Evolutionary conservation across 2,797 vertebrate species (phyloP), one percentile per base, ranked within the genome.

Genomic region (Poecilia velifera): DNA sequence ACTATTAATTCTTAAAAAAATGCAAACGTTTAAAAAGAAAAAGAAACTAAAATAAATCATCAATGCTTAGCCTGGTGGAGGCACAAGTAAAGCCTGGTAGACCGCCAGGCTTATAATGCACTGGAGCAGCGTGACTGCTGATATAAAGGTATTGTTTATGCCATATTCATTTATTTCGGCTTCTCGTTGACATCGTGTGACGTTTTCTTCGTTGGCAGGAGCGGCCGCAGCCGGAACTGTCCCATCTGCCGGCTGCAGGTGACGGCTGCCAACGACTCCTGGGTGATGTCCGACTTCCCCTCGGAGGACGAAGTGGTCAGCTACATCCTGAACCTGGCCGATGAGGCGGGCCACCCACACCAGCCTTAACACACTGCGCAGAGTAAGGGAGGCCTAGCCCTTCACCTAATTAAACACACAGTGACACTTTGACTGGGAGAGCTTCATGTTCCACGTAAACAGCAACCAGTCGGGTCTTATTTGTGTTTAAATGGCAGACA

Each of bases 251-350:
- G 98, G 68, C 94, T 99, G 70, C 98, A 98, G 72, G 97, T 99
- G 90, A 97, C 97, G 0, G 97, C 97, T 74, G 96, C 96, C 82
- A 97, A 97, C 73, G 98, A 99, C 36, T 99, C 98, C 2, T 99
- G 98, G 98, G 97, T 99, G 28, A 97, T 99, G 80, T 98, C 98
- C 5, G 97, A 99, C 43, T 97, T 97, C 20, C 98, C 98, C 57
- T 98, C 98, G 1, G 97, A 98, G 90, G 97, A 98, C n/a, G 98
- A 99, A 83, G 93, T 99, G 7, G 98, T 97, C 25, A 95, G 96
- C 81, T 99, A 99, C 76, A 99, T 99, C 88, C 97, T 99, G 43
- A 99, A 99, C 93, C 92, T 99, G 93, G 98, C 98, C 0, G 98
- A 99, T 22, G 98, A 99, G 87, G 98, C 96, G 0, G 98, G 98